These are phyloP conservation scores for Lucifuga dentata DNA, from an alignment of 2,113 vertebrate species.

Conservation along the genomic window DNA sequence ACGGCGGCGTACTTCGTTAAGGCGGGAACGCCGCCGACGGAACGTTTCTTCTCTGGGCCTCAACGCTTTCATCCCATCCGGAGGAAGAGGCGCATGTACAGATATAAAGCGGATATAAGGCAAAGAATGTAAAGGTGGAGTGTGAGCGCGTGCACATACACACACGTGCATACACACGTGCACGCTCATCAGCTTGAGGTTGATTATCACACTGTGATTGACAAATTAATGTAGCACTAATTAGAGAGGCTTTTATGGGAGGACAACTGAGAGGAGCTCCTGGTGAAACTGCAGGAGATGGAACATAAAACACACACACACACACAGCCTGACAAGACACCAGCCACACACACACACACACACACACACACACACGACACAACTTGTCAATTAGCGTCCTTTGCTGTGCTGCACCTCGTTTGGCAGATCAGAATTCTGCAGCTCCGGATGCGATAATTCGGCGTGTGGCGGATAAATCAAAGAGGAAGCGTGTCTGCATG, in stretches of 20 bases:
- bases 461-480: constrained; percentile 49
- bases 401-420: constrained; percentile 25
- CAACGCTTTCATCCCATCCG: constrained; percentile 61
- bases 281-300: constrained; percentile 63
- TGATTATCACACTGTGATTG: constrained; percentile 70
- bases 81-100: constrained; percentile 16
- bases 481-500: constrained; percentile 40
- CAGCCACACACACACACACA: constrained; percentile 31
- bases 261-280: constrained; percentile 57
- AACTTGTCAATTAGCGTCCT: constrained; percentile 67
- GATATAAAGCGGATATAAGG: too few relatives aligned
- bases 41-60: constrained; percentile 43
- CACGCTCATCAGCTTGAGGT: constrained; percentile 45
- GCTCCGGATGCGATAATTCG: constrained; percentile 13
- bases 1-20: constrained; percentile 69
- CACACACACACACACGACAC: constrained; percentile 49
- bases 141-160: too few relatives aligned
- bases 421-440: constrained; percentile 29
- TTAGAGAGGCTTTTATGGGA: constrained; percentile 72
- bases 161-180: neutral
- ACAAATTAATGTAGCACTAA: constrained; percentile 76
- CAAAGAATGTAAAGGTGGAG: too few relatives aligned
- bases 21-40: constrained; percentile 50
- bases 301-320: constrained; percentile 54
- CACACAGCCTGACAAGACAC: constrained; percentile 46